Conservation (phyloP, 2,888 invertebrate species). For the Meloe dianella region DNA sequence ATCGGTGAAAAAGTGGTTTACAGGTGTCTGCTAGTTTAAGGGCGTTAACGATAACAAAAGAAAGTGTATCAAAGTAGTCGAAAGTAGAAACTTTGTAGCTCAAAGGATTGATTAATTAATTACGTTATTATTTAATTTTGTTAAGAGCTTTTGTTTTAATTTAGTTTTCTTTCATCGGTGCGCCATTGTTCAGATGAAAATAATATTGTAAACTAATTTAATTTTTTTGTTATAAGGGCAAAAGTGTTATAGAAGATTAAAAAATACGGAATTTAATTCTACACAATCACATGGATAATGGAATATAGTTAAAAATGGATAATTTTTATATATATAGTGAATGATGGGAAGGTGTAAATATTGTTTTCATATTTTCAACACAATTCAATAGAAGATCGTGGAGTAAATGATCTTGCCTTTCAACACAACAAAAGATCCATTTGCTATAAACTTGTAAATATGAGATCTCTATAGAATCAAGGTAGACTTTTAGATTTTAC, state of each 20-base stretch:
- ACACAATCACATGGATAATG: conserved; percentile 8
- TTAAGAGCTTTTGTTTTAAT: neutral
- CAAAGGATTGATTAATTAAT: neutral
- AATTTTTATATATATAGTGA: too few relatives aligned
- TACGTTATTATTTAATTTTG: neutral
- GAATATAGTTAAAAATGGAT: conserved; percentile 5
- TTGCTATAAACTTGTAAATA: conserved; percentile 34
- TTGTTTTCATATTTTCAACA: conserved; percentile 28
- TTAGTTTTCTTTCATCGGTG: neutral
- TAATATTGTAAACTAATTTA: neutral
- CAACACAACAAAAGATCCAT: conserved; percentile 32
- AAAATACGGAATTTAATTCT: neutral
- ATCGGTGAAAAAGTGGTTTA: neutral
- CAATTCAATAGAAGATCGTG: conserved; percentile 31
- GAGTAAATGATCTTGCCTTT: conserved; percentile 25
- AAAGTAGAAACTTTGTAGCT: neutral
- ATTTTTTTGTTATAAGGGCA: conserved; percentile 10
- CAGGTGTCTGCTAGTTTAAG: neutral
- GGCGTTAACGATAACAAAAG: neutral
- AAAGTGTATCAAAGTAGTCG: neutral
- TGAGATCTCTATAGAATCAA: conserved; percentile 28
- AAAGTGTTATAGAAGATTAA: neutral
- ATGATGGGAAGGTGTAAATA: conserved; percentile 23
- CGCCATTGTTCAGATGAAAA: neutral
- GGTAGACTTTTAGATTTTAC: conserved; percentile 34